These are phyloP conservation scores for Canis aureus DNA, from an alignment of 2,113 vertebrate genomes.

Conservation along the genomic window DNA sequence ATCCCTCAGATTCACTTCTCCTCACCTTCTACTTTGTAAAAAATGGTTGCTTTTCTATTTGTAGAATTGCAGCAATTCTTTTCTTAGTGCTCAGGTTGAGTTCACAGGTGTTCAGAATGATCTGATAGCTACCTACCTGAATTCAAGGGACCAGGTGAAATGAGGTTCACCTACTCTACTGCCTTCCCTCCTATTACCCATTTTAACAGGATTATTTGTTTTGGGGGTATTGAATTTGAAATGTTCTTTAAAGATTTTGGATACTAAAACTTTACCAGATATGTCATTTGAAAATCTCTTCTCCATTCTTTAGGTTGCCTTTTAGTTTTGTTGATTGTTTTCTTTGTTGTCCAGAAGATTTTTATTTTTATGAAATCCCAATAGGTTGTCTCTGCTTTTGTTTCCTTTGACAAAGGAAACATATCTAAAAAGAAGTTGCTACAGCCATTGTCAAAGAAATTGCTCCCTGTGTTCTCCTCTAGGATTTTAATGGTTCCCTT, in stretches of 20 bases:
- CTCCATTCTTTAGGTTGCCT: neutral
- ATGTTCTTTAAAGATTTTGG: neutral
- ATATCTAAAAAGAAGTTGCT: neutral
- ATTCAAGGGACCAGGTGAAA: no score
- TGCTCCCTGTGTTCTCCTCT: neutral
- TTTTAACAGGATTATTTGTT: neutral
- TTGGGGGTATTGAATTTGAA: neutral
- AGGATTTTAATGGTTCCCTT: neutral
- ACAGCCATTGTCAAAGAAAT: neutral
- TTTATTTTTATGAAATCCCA: neutral
- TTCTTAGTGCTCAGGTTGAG: no score
- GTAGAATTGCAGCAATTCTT: no score
- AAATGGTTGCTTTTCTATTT: no score
- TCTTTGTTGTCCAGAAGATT: neutral
- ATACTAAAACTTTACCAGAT: neutral
- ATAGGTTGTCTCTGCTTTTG: neutral
- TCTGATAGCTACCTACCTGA: no score
- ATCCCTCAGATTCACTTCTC: no score
- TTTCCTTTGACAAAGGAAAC: neutral
- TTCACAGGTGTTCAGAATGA: no score
- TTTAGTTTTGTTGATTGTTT: neutral
- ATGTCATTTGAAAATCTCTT: neutral
- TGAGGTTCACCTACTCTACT: no score
- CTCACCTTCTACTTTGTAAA: no score
- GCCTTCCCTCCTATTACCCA: neutral